Conservation (phyloP, 2,888 invertebrate genomes). For the Drosophila nr. medialis region DNA sequence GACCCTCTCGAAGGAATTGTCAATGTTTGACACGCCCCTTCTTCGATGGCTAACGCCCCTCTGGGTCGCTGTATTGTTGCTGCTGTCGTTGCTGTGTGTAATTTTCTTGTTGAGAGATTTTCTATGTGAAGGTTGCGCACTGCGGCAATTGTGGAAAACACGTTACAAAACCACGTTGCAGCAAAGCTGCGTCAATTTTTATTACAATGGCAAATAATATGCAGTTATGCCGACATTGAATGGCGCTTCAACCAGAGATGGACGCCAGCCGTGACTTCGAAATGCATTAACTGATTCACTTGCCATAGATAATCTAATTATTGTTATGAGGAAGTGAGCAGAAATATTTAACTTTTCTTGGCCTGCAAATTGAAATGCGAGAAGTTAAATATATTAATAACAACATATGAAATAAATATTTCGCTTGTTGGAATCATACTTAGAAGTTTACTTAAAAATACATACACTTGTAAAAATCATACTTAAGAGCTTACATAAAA, state of each 20-base stretch:
- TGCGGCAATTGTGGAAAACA: conserved; percentile 54
- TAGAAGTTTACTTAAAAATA: neutral
- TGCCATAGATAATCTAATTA: neutral
- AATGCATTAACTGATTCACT: conserved; percentile 3
- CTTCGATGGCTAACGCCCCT: conserved; percentile 29
- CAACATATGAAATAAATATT: too few relatives aligned
- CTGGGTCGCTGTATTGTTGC: conserved; percentile 16
- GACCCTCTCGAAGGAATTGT: conserved; percentile 57
- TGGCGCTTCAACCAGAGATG: conserved; percentile 20
- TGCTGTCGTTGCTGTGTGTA: conserved; percentile 51
- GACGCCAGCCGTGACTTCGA: conserved; percentile 8
- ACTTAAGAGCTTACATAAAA: neutral
- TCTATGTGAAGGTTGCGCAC: conserved; percentile 81
- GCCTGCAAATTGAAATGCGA: too few relatives aligned
- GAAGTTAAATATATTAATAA: too few relatives aligned
- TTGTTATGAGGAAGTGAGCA: neutral
- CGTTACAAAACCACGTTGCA: conserved; percentile 5
- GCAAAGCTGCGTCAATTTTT: conserved; percentile 53
- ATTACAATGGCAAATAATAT: conserved; percentile 80
- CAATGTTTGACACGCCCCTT: conserved; percentile 51
- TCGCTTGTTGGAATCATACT: neutral
- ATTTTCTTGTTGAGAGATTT: conserved; percentile 84
- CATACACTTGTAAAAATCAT: neutral
- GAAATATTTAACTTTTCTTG: too few relatives aligned
- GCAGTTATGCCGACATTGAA: conserved; percentile 73